phyloP scores from a whole-genome alignment of 2,113 vertebrate genomes.

The Oncorhynchus masou region DNA sequence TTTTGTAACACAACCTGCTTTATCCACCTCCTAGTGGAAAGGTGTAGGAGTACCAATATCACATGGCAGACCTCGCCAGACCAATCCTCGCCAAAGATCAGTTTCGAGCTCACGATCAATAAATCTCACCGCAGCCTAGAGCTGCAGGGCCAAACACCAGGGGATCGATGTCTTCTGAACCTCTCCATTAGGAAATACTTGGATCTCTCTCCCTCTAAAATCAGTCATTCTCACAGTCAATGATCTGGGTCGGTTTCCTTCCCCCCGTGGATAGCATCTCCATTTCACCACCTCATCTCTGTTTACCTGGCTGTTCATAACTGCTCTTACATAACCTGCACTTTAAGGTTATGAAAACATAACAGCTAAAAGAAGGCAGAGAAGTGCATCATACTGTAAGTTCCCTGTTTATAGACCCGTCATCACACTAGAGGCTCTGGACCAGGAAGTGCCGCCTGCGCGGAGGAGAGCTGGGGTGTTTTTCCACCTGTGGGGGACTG shows the following conservation, averaged over 20 bases:
- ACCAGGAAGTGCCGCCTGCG: not conserved
- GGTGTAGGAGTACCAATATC: no score
- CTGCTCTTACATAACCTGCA: slow-evolving; percentile 7
- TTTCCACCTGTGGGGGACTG: not conserved
- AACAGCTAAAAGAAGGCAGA: not conserved
- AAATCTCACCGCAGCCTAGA: not conserved
- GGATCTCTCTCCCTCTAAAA: not conserved
- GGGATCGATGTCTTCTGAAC: not conserved
- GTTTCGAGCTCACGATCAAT: not conserved
- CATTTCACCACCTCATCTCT: not conserved
- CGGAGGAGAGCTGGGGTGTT: not conserved
- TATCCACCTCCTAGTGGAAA: no score
- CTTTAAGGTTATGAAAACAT: not conserved
- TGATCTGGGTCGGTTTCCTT: not conserved
- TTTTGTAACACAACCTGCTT: no score
- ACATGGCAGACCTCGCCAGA: no score
- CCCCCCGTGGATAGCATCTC: not conserved
- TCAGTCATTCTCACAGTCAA: not conserved
- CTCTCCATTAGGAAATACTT: slow-evolving; percentile 2
- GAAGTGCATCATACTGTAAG: not conserved
- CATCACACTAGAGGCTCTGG: not conserved
- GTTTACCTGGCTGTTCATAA: not conserved
- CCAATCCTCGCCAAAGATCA: no score
- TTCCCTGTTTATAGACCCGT: not conserved
- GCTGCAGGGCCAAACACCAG: not conserved